phyloP scores from a whole-genome alignment of 1,140 invertebrate genomes.

The Ostrea edulis region DNA sequence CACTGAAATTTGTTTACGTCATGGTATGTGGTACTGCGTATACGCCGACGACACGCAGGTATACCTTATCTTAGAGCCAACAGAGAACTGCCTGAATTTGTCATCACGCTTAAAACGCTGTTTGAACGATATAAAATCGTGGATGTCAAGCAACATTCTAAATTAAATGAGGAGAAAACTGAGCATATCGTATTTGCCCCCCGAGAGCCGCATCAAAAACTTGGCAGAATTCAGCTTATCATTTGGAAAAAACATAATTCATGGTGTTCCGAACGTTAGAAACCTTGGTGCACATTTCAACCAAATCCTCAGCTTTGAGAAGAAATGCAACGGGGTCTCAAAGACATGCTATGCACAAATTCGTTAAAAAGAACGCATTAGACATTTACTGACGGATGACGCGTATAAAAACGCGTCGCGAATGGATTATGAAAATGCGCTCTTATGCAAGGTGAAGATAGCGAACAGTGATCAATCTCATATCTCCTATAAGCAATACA shows the following conservation, averaged over 20 bases:
- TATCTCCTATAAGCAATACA: too few species aligned
- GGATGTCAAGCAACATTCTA: slow-evolving; percentile 18
- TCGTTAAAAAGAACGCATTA: slow-evolving; percentile 24
- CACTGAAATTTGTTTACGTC: neutral
- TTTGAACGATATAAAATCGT: neutral
- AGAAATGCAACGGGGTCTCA: slow-evolving; percentile 3
- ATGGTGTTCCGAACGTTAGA: neutral
- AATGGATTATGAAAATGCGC: too few species aligned
- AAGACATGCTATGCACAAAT: slow-evolving; percentile 20
- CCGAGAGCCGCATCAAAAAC: neutral
- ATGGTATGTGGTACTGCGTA: slow-evolving; percentile 1
- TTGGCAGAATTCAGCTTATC: neutral
- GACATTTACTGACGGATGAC: neutral
- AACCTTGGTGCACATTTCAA: slow-evolving; percentile 4
- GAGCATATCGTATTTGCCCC: slow-evolving; percentile 20
- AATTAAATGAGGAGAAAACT: neutral
- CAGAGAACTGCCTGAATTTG: neutral
- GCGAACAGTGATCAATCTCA: too few species aligned
- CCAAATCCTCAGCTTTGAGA: neutral
- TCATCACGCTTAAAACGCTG: neutral
- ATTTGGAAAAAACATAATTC: slow-evolving; percentile 19
- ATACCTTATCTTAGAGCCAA: neutral
- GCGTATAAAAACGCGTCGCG: too few species aligned
- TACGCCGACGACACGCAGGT: neutral
- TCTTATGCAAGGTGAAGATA: too few species aligned